Percentiles rank a stretch among this genome's conserved stretches.
Evolutionary conservation across 2,888 invertebrate genomes (phyloP).

Genomic region (Chrysotoxum bicinctum): DNA sequence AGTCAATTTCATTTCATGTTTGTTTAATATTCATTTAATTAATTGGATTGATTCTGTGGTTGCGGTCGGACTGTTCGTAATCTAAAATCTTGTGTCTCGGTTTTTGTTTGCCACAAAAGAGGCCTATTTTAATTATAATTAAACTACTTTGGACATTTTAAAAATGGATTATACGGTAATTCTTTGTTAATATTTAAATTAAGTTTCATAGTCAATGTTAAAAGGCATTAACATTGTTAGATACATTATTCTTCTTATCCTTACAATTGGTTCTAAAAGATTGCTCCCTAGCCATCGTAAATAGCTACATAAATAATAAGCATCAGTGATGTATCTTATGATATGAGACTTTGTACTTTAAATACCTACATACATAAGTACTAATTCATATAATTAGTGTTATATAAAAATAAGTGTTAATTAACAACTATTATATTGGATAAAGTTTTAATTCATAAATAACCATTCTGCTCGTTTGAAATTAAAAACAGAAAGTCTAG

Average conservation of each 20-base stretch:
- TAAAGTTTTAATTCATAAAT: too few relatives aligned
- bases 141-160: slow-evolving; percentile 1
- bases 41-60: too few relatives aligned
- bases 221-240: too few relatives aligned
- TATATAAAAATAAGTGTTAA: background rate
- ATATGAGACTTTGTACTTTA: background rate
- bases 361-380: background rate
- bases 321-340: background rate
- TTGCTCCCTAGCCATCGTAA: background rate
- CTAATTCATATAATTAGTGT: background rate
- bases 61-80: too few relatives aligned
- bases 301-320: background rate
- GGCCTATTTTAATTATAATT: background rate
- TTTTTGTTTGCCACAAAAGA: background rate
- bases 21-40: too few relatives aligned
- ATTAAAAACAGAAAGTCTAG: too few relatives aligned
- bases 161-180: slow-evolving; percentile 52
- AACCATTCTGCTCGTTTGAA: too few relatives aligned
- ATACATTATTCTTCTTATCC: too few relatives aligned
- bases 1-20: too few relatives aligned
- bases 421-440: background rate
- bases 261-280: too few relatives aligned
- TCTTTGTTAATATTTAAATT: background rate
- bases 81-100: background rate
- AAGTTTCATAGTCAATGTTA: background rate